Evolutionary conservation across 2,113 vertebrate species (phyloP), one percentile per base, ranked within the genome.

Genomic region (Engystomops pustulosus): DNA sequence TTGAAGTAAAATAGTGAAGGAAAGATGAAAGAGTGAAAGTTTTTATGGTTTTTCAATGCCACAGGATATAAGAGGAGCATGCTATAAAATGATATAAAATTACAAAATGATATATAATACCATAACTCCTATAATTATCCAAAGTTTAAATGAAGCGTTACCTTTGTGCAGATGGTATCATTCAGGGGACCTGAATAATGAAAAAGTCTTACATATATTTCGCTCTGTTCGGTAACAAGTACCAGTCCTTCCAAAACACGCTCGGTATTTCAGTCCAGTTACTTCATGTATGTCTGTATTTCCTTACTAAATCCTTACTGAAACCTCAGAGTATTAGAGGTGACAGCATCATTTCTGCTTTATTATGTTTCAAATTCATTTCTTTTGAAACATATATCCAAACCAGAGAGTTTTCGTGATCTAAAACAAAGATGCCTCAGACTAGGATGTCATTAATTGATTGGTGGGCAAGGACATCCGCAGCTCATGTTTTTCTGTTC

Each of bases 191-290:
- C 25, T 60, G 75, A 78, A 25, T 38, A 38, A 78, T 78, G 49
- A 32, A 58, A n/a, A 76, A 18, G 17, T 55, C 23, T 32, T 12
- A 27, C 5, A 38, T 78, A 25, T 41, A 78, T 78, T 41, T 60
- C 15, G 51, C 34, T 78, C 6, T n/a, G 4, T 41, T 60, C 25
- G n/a, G 14, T 78, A 60, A 78, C n/a, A 78, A 58, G 53, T 58
- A 78, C 32, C 34, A 41, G 4, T 78, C 20, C 51, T 60, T 58
- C 51, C 75, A 78, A 78, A 78, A 60, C 51, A 78, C 34, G 75
- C 51, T 58, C 32, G 41, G 51, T 12, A 41, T 2, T 41, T 32
- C n/a, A 25, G 34, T 11, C 51, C 75, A 78, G 11, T n/a, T 60
- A n/a, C 75, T 15, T 41, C 20, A 41, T 60, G 75, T 6, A 23